phyloP scores from a whole-genome alignment of 1,140 invertebrate genomes.

The Adoxophyes honmai region DNA sequence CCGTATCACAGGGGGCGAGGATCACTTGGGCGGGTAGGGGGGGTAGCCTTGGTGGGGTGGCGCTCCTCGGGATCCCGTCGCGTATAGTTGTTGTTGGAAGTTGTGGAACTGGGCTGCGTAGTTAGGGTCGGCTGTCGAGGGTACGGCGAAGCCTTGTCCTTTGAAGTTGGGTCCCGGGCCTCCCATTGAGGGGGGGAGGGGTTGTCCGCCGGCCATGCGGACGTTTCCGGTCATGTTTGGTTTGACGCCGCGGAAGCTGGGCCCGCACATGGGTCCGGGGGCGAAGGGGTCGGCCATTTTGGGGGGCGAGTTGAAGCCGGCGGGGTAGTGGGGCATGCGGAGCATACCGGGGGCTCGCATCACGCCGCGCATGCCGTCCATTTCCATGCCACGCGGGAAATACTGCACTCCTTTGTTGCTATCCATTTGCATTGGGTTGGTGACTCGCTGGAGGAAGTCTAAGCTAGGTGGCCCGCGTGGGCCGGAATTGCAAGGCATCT shows the following conservation, averaged over 20 bases:
- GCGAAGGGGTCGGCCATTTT: conserved; percentile 65
- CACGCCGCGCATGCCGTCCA: conserved; percentile 77
- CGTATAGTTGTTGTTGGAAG: conserved; percentile 96
- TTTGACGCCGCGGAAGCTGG: conserved; percentile 63
- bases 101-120: conserved; percentile 97
- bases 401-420: conserved; percentile 85
- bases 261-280: conserved; percentile 60
- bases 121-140: conserved; percentile 91
- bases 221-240: conserved; percentile 53
- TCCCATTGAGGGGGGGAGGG: conserved; percentile 88
- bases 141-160: conserved; percentile 88
- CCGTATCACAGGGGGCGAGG: conserved; percentile 28
- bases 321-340: conserved; percentile 70
- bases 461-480: conserved; percentile 91
- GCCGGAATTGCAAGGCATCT: conserved; percentile 81
- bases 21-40: conserved; percentile 69
- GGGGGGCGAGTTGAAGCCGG: conserved; percentile 68
- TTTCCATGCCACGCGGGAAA: conserved; percentile 79
- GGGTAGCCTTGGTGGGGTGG: conserved; percentile 66
- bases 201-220: conserved; percentile 77
- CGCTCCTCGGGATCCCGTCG: conserved; percentile 86
- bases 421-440: conserved; percentile 87
- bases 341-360: conserved; percentile 67
- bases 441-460: conserved; percentile 93
- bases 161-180: conserved; percentile 85